phyloP scores from a whole-genome alignment of 2,888 invertebrate genomes.

The Aromia moschata region DNA sequence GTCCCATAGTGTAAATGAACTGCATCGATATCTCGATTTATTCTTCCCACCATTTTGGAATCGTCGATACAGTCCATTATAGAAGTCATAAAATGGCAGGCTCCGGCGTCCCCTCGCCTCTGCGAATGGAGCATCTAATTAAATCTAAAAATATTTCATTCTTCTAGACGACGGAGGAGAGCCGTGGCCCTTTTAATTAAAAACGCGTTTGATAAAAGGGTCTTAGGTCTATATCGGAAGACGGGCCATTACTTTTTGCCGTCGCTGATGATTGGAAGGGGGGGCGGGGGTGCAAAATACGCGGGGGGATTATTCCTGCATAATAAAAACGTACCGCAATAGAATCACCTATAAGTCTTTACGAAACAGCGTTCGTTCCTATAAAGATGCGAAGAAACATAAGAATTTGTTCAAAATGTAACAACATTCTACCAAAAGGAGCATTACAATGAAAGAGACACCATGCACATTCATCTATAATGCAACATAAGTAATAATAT shows the following conservation, averaged over 20 bases:
- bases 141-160: conserved; percentile 31
- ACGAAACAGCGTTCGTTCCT: too few relatives aligned
- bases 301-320: conserved; percentile 1
- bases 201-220: conserved; percentile 26
- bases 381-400: too few relatives aligned
- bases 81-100: conserved; percentile 33
- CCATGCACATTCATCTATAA: too few relatives aligned
- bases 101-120: conserved; percentile 29
- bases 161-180: conserved; percentile 18
- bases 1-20: not conserved
- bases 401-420: too few relatives aligned
- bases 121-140: conserved; percentile 29
- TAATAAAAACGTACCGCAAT: not conserved
- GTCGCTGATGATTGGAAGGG: conserved; percentile 12
- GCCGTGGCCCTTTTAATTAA: conserved; percentile 26
- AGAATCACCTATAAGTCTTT: not conserved
- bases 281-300: not conserved
- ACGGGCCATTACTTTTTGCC: conserved; percentile 6
- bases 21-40: conserved; percentile 14
- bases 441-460: too few relatives aligned
- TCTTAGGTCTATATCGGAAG: conserved; percentile 17
- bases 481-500: too few relatives aligned
- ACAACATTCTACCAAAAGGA: too few relatives aligned
- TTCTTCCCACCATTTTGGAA: conserved; percentile 28
- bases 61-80: conserved; percentile 23